phyloP scores from a whole-genome alignment of 35 echinoderm and acorn worm species.

The Eucidaris tribuloides region DNA sequence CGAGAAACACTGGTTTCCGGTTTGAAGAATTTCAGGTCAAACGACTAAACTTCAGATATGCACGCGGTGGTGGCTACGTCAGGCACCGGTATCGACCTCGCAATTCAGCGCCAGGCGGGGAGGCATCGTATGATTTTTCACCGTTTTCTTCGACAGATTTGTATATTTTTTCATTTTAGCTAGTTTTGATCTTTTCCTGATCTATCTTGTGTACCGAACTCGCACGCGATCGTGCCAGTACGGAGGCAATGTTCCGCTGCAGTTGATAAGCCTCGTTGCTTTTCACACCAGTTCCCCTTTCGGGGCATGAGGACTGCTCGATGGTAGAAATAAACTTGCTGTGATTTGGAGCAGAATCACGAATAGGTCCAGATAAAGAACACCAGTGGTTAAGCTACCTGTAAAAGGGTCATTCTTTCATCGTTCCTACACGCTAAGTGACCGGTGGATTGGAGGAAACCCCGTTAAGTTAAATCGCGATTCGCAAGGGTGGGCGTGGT shows the following conservation, averaged over 20 bases:
- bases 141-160: neutral
- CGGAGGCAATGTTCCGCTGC: neutral
- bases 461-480: conserved; percentile 36
- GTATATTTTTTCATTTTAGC: neutral
- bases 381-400: conserved; percentile 77
- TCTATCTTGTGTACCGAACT: neutral
- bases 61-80: neutral
- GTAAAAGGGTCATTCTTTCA: conserved; percentile 53
- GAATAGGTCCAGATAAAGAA: conserved; percentile 38
- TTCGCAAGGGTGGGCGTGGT: conserved; percentile 75
- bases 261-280: neutral
- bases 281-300: conserved; percentile 68
- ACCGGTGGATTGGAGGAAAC: conserved; percentile 52
- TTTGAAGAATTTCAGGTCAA: no score
- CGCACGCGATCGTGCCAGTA: neutral
- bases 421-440: conserved; percentile 55
- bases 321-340: conserved; percentile 68
- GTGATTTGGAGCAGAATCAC: conserved; percentile 77
- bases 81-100: neutral
- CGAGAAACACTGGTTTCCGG: no score
- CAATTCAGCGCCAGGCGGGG: no score
- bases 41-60: no score
- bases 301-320: conserved; percentile 46
- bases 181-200: neutral
- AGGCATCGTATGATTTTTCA: neutral